Conservation (phyloP, 1,140 invertebrate species). For the Heliconius melpomene region DNA sequence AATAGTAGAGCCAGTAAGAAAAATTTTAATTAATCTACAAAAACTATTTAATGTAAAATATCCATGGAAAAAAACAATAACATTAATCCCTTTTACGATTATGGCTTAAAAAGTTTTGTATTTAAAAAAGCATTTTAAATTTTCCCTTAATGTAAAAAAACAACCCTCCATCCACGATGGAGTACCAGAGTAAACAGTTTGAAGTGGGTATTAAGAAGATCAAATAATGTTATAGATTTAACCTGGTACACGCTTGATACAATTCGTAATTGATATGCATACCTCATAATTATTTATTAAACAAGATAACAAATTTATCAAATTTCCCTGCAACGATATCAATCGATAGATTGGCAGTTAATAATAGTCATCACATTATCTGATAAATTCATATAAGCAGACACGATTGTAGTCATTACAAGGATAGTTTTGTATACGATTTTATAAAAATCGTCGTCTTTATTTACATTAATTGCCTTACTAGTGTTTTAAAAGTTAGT, state of each 20-base stretch:
- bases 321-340: constrained; percentile 66
- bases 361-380: constrained; percentile 55
- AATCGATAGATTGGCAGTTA: constrained; percentile 58
- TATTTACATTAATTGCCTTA: background rate
- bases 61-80: no score
- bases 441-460: constrained; percentile 6
- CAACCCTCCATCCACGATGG: no score
- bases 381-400: constrained; percentile 9
- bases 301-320: constrained; percentile 32
- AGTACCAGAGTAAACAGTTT: no score
- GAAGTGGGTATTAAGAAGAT: background rate
- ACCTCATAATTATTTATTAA: background rate
- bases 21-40: no score
- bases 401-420: constrained; percentile 19
- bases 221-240: background rate
- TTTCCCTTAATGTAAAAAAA: no score
- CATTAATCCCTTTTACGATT: no score
- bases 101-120: no score
- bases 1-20: no score
- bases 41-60: no score
- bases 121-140: no score
- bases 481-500: background rate
- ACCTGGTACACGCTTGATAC: background rate
- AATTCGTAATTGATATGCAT: background rate
- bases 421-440: constrained; percentile 21